phyloP scores from a whole-genome alignment of 2,113 vertebrate genomes.

The Bostrychus sinensis region DNA sequence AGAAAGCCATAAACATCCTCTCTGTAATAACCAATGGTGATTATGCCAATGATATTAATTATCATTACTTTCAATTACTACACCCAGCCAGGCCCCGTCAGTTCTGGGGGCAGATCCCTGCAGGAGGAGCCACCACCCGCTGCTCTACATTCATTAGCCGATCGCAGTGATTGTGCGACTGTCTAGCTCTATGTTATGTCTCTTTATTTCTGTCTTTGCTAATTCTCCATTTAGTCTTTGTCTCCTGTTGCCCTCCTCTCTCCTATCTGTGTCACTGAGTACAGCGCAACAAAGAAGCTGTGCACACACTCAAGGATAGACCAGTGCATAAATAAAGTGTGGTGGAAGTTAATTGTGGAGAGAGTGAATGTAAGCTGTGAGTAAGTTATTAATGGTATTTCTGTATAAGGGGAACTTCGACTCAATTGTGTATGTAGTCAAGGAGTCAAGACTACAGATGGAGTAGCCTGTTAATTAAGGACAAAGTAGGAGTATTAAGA shows the following conservation, averaged over 20 bases:
- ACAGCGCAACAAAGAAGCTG: constrained; percentile 20
- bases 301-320: constrained; percentile 18
- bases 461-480: no score
- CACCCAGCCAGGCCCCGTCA: constrained; percentile 69
- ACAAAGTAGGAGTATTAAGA: no score
- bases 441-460: no score
- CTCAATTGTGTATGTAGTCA: no score
- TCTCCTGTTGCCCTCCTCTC: constrained; percentile 21
- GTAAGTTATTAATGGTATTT: constrained; percentile 33
- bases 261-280: constrained; percentile 20
- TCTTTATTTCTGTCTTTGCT: constrained; percentile 17
- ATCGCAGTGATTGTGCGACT: constrained; percentile 54
- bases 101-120: constrained; percentile 73
- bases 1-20: constrained; percentile 73
- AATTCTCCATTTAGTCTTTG: constrained; percentile 15
- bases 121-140: constrained; percentile 64
- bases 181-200: constrained; percentile 35
- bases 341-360: constrained; percentile 58
- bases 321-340: constrained; percentile 46
- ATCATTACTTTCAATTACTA: constrained; percentile 83
- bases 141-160: constrained; percentile 68
- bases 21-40: constrained; percentile 70
- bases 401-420: neutral
- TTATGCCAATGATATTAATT: constrained; percentile 81
- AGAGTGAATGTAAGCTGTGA: constrained; percentile 50